These are phyloP conservation scores for Mycetomoellerius zeteki DNA, from an alignment of 1,140 invertebrate species.

Conservation along the genomic window DNA sequence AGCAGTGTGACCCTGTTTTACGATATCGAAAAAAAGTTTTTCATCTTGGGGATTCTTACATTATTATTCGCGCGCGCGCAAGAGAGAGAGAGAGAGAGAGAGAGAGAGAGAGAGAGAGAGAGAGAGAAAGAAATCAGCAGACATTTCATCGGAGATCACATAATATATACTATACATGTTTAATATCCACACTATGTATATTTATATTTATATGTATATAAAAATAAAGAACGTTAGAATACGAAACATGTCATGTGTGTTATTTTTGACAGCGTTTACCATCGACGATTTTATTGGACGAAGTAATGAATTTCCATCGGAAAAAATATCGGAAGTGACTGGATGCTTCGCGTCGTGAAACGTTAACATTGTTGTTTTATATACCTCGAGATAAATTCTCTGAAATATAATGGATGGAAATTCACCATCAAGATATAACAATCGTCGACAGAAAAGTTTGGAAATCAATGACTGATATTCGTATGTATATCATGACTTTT, in stretches of 20 bases:
- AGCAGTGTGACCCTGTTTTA: conserved; percentile 24
- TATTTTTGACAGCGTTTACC: conserved; percentile 46
- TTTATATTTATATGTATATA: too few species aligned
- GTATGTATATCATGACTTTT: conserved; percentile 14
- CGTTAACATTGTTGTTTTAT: conserved; percentile 35
- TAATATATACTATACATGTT: conserved; percentile 19
- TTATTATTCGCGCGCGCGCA: conserved; percentile 27
- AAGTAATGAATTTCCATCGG: conserved; percentile 46
- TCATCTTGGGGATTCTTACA: conserved; percentile 31
- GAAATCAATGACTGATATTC: conserved; percentile 23
- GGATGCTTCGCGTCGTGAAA: conserved; percentile 24
- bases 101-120: background rate
- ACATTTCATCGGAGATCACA: conserved; percentile 14
- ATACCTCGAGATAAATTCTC: conserved; percentile 37
- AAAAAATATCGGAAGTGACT: conserved; percentile 38
- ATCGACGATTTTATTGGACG: conserved; percentile 47
- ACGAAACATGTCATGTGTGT: conserved; percentile 2
- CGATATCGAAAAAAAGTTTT: conserved; percentile 54
- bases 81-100: background rate
- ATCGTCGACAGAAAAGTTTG: conserved; percentile 29
- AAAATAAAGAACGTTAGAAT: conserved; percentile 24
- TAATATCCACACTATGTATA: too few species aligned
- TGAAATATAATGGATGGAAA: conserved; percentile 15
- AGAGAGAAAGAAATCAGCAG: background rate
- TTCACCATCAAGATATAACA: background rate